Conservation (phyloP, 2,797 vertebrate genomes). For the Pseudomugil gertrudae region DNA sequence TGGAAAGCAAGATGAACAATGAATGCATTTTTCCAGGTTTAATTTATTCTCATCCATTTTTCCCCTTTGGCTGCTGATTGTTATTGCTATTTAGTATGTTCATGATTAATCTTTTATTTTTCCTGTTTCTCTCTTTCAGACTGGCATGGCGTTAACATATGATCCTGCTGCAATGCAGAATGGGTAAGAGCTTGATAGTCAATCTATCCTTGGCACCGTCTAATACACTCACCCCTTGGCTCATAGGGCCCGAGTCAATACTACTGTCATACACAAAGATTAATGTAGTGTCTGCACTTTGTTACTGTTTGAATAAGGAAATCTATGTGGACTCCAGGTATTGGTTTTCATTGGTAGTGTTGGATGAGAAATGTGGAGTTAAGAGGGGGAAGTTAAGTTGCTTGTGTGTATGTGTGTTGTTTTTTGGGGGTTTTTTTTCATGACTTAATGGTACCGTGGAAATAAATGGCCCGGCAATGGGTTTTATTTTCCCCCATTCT, state of each 20-base stretch:
- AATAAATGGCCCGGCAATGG: slow-evolving; percentile 57
- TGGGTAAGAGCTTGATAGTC: slow-evolving; percentile 84
- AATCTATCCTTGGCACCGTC: slow-evolving; percentile 54
- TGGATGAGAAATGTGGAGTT: slow-evolving; percentile 33
- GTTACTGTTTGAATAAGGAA: slow-evolving; percentile 70
- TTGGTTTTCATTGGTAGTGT: slow-evolving; percentile 38
- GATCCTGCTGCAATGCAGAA: slow-evolving; percentile 97
- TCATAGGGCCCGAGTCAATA: slow-evolving; percentile 62
- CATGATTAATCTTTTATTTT: slow-evolving; percentile 24
- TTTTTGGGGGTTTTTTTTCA: slow-evolving; percentile 41
- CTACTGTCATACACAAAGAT: slow-evolving; percentile 70
- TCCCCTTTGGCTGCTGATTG: neutral
- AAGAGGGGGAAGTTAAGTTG: slow-evolving; percentile 20
- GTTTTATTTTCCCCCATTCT: slow-evolving; percentile 58
- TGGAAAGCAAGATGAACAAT: neutral
- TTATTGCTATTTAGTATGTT: neutral
- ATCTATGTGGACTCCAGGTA: slow-evolving; percentile 57
- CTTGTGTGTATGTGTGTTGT: slow-evolving; percentile 14
- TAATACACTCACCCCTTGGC: slow-evolving; percentile 62
- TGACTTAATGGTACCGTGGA: slow-evolving; percentile 58
- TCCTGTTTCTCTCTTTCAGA: slow-evolving; percentile 80
- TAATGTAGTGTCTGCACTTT: slow-evolving; percentile 71
- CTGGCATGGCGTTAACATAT: slow-evolving; percentile 96
- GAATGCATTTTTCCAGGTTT: neutral
- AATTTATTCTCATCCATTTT: neutral